Evolutionary conservation across 2,797 vertebrate genomes (phyloP).

Genomic region (Etheostoma nigrum): DNA sequence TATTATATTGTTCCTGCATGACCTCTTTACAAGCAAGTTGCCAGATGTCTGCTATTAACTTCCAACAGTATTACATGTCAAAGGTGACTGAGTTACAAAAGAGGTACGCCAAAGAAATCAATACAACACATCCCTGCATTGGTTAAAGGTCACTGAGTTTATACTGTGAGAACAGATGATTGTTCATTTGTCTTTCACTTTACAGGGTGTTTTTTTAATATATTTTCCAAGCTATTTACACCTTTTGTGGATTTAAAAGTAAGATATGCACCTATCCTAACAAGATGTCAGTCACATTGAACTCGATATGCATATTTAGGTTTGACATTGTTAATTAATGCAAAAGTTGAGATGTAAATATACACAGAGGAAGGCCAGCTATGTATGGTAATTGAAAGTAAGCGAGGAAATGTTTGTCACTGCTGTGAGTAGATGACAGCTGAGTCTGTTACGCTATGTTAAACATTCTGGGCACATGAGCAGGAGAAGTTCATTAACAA

Average conservation of each 20-base stretch:
- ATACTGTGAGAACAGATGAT: slow-evolving; percentile 18
- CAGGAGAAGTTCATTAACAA: slow-evolving; percentile 73
- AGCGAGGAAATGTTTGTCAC: slow-evolving; percentile 42
- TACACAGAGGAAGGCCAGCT: slow-evolving; percentile 41
- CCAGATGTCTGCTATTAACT: slow-evolving; percentile 21
- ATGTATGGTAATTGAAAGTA: slow-evolving; percentile 40
- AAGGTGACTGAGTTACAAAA: neutral
- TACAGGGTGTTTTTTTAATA: slow-evolving; percentile 18
- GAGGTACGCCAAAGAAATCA: slow-evolving; percentile 39
- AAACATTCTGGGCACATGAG: slow-evolving; percentile 66
- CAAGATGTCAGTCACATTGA: slow-evolving; percentile 2
- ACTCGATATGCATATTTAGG: slow-evolving; percentile 10
- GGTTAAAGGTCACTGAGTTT: slow-evolving; percentile 34
- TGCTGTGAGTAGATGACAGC: slow-evolving; percentile 47
- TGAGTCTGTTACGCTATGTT: slow-evolving; percentile 35
- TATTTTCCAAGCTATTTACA: neutral
- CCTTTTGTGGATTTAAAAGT: neutral
- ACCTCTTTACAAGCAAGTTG: neutral
- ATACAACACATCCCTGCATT: slow-evolving; percentile 31
- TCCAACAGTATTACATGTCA: slow-evolving; percentile 12
- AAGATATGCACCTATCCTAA: slow-evolving; percentile 1
- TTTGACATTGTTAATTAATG: slow-evolving; percentile 39
- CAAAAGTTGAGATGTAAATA: slow-evolving; percentile 57
- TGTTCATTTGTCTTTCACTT: slow-evolving; percentile 16
- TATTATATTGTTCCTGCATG: neutral